These are phyloP conservation scores for Nannospalax galili DNA, from an alignment of 2,113 vertebrate species.

Conservation along the genomic window DNA sequence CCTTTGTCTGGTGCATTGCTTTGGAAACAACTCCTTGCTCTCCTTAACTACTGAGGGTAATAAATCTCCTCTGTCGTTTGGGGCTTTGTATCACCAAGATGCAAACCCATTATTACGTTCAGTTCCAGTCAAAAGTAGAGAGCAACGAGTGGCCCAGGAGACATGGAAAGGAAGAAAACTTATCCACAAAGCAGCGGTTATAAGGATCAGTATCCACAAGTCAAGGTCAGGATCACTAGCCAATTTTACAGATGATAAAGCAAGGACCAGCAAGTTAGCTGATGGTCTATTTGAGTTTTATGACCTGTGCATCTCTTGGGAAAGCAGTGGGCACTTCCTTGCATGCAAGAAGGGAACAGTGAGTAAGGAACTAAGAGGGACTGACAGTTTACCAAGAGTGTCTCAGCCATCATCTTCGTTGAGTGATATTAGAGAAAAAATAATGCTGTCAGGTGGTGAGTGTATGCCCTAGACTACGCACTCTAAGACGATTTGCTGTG, in stretches of 20 bases:
- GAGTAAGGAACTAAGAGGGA: not conserved
- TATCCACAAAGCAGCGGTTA: not conserved
- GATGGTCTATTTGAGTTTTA: not conserved
- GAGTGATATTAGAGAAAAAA: not conserved
- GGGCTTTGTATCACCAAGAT: not conserved
- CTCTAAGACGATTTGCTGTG: not conserved
- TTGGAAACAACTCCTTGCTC: not conserved
- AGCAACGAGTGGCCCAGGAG: accelerated
- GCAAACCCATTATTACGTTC: not conserved
- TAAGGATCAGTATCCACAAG: no score
- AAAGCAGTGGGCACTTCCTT: not conserved
- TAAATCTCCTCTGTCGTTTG: not conserved
- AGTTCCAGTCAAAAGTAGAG: not conserved
- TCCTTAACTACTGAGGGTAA: not conserved
- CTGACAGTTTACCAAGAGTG: not conserved
- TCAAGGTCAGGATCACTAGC: not conserved
- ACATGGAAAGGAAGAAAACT: not conserved
- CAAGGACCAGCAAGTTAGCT: not conserved
- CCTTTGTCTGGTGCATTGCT: not conserved
- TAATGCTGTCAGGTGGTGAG: not conserved
- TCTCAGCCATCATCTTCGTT: not conserved
- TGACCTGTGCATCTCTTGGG: no score
- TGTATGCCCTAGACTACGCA: not conserved
- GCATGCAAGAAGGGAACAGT: no score
- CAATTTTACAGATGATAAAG: not conserved